Percentiles rank a stretch among this genome's conserved stretches.
phyloP scores from a whole-genome alignment of 1,140 invertebrate genomes.

The Drosophila baimaii region DNA sequence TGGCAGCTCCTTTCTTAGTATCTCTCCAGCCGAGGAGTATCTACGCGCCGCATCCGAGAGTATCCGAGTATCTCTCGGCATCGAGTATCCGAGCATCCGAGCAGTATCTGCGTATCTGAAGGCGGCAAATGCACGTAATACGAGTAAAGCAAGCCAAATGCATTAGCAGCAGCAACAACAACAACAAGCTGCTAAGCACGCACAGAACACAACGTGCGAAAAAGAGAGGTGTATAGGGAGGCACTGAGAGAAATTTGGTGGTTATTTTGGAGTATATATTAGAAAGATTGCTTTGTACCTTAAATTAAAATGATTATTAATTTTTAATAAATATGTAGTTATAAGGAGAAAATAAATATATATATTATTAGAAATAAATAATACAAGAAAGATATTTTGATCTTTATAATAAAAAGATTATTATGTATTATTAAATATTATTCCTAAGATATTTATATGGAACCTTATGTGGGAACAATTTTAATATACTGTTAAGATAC shows the following conservation, averaged over 20 bases:
- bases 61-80: constrained; percentile 31
- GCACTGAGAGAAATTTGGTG: background rate
- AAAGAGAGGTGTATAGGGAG: constrained; percentile 13
- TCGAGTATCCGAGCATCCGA: constrained; percentile 30
- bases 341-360: too few species aligned
- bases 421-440: too few species aligned
- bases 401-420: too few species aligned
- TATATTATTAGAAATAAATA: too few species aligned
- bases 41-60: too few species aligned
- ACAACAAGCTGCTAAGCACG: constrained; percentile 42
- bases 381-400: too few species aligned
- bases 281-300: too few species aligned
- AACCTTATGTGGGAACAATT: too few species aligned
- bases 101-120: constrained; percentile 38
- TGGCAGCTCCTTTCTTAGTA: constrained; percentile 21
- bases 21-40: constrained; percentile 12
- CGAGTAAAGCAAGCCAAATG: constrained; percentile 79
- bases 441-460: too few species aligned
- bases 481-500: too few species aligned
- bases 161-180: constrained; percentile 72
- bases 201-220: constrained; percentile 30
- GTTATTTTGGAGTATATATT: background rate
- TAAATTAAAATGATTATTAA: too few species aligned
- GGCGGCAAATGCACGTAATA: constrained; percentile 78
- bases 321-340: too few species aligned